Evolutionary conservation across 2,113 vertebrate species (phyloP).

Genomic region (Cyanistes caeruleus): DNA sequence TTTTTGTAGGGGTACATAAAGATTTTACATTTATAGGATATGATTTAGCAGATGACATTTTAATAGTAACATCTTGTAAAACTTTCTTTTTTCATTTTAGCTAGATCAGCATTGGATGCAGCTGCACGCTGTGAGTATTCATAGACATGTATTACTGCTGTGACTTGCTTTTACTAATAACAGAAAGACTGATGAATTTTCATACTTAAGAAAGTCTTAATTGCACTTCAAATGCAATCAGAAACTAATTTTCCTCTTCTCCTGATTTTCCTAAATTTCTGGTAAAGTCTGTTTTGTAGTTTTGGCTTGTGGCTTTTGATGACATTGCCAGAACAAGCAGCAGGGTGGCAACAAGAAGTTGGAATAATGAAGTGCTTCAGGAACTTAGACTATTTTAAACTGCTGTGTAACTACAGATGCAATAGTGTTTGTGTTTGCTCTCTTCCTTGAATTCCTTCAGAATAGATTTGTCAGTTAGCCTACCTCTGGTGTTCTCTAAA

Average conservation of each 20-base stretch:
- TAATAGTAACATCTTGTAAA: constrained; percentile 15
- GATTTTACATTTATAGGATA: not conserved
- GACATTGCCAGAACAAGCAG: not conserved
- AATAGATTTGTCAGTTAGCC: not conserved
- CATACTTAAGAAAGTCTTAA: not conserved
- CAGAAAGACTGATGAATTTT: constrained; percentile 13
- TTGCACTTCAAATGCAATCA: constrained; percentile 5
- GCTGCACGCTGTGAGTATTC: constrained; percentile 82
- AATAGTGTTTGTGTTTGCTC: not conserved
- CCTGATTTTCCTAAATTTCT: not conserved
- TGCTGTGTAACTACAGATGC: not conserved
- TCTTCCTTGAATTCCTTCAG: not conserved
- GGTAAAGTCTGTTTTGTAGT: not conserved
- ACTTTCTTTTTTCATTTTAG: constrained; percentile 70
- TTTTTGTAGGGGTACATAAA: not conserved
- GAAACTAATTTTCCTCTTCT: constrained; percentile 10
- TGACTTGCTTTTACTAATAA: constrained; percentile 15
- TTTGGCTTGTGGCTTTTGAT: not conserved
- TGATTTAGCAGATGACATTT: not conserved
- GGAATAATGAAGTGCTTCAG: not conserved
- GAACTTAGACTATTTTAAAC: not conserved
- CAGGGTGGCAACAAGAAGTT: not conserved
- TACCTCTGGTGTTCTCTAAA: not conserved
- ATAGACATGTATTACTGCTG: not conserved
- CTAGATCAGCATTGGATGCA: constrained; percentile 75